Conservation (phyloP, 2,888 invertebrate genomes). For the Panzeria rudis region DNA sequence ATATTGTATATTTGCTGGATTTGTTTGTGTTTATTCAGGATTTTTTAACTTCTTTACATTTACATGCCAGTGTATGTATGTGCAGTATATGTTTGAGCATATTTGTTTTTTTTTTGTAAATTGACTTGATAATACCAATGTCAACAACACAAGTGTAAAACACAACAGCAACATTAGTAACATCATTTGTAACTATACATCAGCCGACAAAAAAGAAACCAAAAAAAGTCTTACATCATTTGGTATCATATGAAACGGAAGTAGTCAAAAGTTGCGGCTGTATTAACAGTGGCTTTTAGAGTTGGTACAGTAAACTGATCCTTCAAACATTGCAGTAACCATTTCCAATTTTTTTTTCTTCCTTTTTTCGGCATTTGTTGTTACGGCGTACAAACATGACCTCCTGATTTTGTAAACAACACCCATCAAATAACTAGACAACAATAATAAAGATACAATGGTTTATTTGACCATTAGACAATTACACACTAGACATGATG, state of each 20-base stretch:
- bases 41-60: constrained; percentile 15
- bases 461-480: background rate
- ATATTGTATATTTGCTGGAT: background rate
- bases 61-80: background rate
- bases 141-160: constrained; percentile 58
- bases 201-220: background rate
- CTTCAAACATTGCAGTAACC: constrained; percentile 42
- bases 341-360: background rate
- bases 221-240: constrained; percentile 36
- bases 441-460: background rate
- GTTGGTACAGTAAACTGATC: constrained; percentile 55
- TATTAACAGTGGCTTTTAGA: constrained; percentile 50
- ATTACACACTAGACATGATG: background rate
- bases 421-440: constrained; percentile 7
- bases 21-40: background rate
- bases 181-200: constrained; percentile 26
- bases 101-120: constrained; percentile 30
- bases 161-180: constrained; percentile 59
- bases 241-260: constrained; percentile 60
- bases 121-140: constrained; percentile 63
- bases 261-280: constrained; percentile 48
- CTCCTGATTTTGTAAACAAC: constrained; percentile 16
- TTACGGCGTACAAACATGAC: constrained; percentile 20
- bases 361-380: constrained; percentile 1
- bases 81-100: background rate